Evolutionary conservation across 64 coral and sea anemone genomes (phyloP).

Genomic region (Dendronephthya gigantea): DNA sequence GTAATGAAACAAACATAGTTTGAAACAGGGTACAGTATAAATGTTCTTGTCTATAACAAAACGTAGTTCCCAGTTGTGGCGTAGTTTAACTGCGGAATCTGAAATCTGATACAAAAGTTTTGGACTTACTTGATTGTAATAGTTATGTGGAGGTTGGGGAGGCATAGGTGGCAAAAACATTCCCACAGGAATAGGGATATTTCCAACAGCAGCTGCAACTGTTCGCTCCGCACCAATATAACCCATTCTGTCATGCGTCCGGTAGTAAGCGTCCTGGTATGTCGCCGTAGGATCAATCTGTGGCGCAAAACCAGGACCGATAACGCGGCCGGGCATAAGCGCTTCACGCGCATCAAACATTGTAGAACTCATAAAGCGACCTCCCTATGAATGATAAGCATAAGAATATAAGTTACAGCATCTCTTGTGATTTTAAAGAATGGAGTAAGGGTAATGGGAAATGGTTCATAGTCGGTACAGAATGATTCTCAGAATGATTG

Average conservation of each 20-base stretch:
- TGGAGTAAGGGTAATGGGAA: neutral
- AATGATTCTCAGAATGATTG: neutral
- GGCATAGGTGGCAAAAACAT: slow-evolving; percentile 97
- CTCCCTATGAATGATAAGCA: slow-evolving; percentile 49
- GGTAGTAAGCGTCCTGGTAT: slow-evolving; percentile 74
- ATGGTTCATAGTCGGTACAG: neutral
- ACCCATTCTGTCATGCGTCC: slow-evolving; percentile 84
- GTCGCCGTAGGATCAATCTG: slow-evolving; percentile 62
- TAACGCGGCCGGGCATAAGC: slow-evolving; percentile 68
- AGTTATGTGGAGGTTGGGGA: slow-evolving; percentile 69
- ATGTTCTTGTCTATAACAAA: neutral
- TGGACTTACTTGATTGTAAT: slow-evolving; percentile 68
- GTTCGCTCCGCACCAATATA: slow-evolving; percentile 89
- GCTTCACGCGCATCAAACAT: slow-evolving; percentile 99
- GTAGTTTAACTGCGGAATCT: too few relatives aligned
- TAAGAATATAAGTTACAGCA: too few relatives aligned
- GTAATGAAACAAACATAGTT: neutral
- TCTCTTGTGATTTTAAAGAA: too few relatives aligned
- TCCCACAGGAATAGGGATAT: slow-evolving; percentile 91
- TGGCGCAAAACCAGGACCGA: slow-evolving; percentile 57
- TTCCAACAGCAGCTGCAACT: slow-evolving; percentile 80
- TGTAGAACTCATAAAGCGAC: slow-evolving; percentile 92
- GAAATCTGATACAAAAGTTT: too few relatives aligned
- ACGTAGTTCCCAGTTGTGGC: too few relatives aligned
- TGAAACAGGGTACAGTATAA: neutral